These are phyloP conservation scores for Leistus spinibarbis DNA, from an alignment of 2,888 invertebrate genomes.

Conservation along the genomic window DNA sequence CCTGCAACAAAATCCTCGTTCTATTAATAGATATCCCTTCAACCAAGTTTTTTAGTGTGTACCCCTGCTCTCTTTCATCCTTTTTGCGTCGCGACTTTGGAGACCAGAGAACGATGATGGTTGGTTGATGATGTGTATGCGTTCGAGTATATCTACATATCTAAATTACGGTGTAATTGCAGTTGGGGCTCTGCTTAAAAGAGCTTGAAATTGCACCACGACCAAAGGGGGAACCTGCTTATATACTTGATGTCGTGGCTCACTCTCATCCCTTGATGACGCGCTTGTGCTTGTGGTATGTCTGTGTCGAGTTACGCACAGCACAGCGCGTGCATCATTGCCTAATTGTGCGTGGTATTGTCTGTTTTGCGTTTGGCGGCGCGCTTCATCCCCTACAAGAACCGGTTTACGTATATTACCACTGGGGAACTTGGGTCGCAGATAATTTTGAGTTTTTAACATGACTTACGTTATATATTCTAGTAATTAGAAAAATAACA, in stretches of 20 bases:
- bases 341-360: slow-evolving; percentile 40
- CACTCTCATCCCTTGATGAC: neutral
- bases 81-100: neutral
- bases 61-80: neutral
- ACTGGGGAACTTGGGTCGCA: no score
- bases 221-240: neutral
- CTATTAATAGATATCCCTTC: no score
- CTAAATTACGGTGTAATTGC: slow-evolving; percentile 58
- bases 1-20: no score
- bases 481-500: no score
- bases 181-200: slow-evolving; percentile 57
- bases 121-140: neutral
- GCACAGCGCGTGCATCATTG: slow-evolving; percentile 30
- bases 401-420: no score
- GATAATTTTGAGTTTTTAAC: no score
- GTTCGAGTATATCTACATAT: slow-evolving; percentile 50
- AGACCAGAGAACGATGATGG: neutral
- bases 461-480: no score
- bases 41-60: neutral
- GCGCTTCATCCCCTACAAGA: slow-evolving; percentile 7
- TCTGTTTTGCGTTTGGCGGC: slow-evolving; percentile 35
- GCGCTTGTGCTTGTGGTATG: neutral
- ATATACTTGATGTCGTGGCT: neutral
- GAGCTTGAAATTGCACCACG: slow-evolving; percentile 56
- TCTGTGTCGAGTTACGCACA: slow-evolving; percentile 16